These are phyloP conservation scores for Coregonus clupeaformis DNA, from an alignment of 2,113 vertebrate species.

Conservation along the genomic window DNA sequence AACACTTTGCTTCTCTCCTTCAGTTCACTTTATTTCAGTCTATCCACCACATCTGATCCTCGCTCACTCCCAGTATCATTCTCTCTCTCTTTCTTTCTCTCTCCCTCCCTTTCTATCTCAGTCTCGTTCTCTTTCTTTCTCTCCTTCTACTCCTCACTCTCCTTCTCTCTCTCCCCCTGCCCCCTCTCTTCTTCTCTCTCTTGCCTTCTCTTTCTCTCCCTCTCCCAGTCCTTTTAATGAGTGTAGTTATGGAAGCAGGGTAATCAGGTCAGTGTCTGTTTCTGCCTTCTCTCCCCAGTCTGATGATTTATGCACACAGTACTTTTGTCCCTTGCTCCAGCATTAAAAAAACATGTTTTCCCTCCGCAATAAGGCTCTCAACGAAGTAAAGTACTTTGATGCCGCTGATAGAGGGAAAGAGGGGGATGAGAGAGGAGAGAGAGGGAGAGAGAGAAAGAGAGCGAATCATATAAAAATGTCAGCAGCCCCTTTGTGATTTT, in stretches of 20 bases:
- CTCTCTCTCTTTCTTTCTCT: neutral
- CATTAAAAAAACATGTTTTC: constrained; percentile 41
- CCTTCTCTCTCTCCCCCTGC: neutral
- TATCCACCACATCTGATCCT: neutral
- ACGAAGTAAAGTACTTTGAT: constrained; percentile 31
- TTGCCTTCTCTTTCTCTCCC: too few species aligned
- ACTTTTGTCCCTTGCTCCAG: constrained; percentile 6
- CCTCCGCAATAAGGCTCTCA: constrained; percentile 31
- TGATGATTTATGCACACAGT: constrained; percentile 21
- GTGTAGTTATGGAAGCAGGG: neutral
- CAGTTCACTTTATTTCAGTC: neutral
- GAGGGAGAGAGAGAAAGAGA: constrained; percentile 15
- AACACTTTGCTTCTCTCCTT: neutral
- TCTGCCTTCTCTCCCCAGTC: constrained; percentile 2
- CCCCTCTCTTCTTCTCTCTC: neutral
- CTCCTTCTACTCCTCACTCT: neutral
- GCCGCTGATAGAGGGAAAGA: constrained; percentile 8
- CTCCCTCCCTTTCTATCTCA: too few species aligned
- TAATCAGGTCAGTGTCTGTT: constrained; percentile 24
- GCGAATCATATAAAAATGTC: constrained; percentile 13
- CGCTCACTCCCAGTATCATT: neutral
- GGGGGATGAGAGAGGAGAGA: constrained; percentile 21
- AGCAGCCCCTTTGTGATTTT: constrained; percentile 42
- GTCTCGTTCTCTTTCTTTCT: neutral
- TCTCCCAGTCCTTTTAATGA: constrained; percentile 3